Evolutionary conservation across 2,113 vertebrate species (phyloP), one percentile per base, ranked within the genome.

Genomic region (Poeciliopsis occidentalis): DNA sequence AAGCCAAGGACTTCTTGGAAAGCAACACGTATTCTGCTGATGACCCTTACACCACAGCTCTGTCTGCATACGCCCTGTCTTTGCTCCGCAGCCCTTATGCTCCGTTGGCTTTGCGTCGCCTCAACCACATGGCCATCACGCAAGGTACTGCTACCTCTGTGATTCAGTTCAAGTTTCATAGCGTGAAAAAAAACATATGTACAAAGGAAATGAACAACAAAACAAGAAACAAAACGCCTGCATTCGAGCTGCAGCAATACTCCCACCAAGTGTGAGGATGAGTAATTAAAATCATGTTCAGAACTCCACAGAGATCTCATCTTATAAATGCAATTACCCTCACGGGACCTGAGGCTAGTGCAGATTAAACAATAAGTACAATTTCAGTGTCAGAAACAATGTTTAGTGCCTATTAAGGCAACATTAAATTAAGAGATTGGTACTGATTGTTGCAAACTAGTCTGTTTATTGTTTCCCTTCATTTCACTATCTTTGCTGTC

Each of bases 61-160:
- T 97, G 88, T 95, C 73, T 0, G 94, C 97, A 0, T 98, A 97
- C 0, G 91, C 95, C 12, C 92, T 98, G 88, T 94, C 94, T 0
- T 94, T 98, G 74, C 94, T 98, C 0, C 95, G 91, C 76, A 98
- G 97, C 76, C 94, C 94, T 0, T 91, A 93, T 0, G 95, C 96
- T 0, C 89, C 92, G 0, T 78, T 86, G 3, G 90, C 90, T 0
- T 90, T 97, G 83, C 91, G 94, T 1, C 95, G 94, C 57, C 95
- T 98, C 91, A 96, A 96, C 91, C 93, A 95, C 94, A 95, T 97
- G 96, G 97, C 96, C 60, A 96, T 97, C 77, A 95, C 93, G 4
- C 95, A 97, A 93, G 95, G 97, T 97, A 93, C 63, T 3, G n/a
- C 22, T 67, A 34, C 64, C n/a, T 10, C 10, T 12, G 32, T 64